Evolutionary conservation across 2,888 invertebrate genomes (phyloP), one percentile per base, ranked within the genome.

Genomic region (Herminia tarsipennalis): DNA sequence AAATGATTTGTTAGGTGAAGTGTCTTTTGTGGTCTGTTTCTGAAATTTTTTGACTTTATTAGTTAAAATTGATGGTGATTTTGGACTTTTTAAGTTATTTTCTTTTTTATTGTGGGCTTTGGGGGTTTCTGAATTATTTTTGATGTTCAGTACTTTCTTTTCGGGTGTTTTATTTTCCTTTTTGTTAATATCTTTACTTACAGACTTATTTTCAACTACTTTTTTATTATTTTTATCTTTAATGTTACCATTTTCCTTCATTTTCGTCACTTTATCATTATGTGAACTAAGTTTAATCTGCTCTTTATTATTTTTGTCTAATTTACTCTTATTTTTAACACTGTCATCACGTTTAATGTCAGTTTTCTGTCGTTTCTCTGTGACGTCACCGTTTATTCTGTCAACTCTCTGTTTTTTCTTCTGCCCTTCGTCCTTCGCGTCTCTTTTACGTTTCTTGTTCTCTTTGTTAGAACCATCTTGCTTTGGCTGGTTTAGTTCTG

Each of bases 41-140:
- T 81, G 78, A 6, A 74, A 81, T 6, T 81, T 77, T 48, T 80
- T 88, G 0, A 81, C 65, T 66, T 86, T 86, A 34, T 74, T 84
- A 0, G 72, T 76, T 4, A 79, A 5, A 10, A 80, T 17, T 1
- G 69, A 73, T 0, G 76, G 63, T 0, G 40, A 43, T 30, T 59
- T 63, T 0, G 28, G n/a, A 1, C 1, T 1, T 33, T 40, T 50
- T 5, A 28, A 2, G 1, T 12, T 17, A 2, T 37, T 41, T 14
- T 40, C 41, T 18, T 29, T 9, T 20, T 21, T 18, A 14, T 30
- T 4, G 12, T 17, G 40, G 9, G 5, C 0, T 60, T 46, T 12
- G 16, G 8, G 4, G 12, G 17, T 10, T 0, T 20, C 40, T 9
- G 33, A 37, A 1, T 51, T 53, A 0, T 28, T 27, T 37, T 42